Evolutionary conservation across 2,797 vertebrate species (phyloP), one percentile per base, ranked within the genome.

Genomic region (Austrolebias charrua): DNA sequence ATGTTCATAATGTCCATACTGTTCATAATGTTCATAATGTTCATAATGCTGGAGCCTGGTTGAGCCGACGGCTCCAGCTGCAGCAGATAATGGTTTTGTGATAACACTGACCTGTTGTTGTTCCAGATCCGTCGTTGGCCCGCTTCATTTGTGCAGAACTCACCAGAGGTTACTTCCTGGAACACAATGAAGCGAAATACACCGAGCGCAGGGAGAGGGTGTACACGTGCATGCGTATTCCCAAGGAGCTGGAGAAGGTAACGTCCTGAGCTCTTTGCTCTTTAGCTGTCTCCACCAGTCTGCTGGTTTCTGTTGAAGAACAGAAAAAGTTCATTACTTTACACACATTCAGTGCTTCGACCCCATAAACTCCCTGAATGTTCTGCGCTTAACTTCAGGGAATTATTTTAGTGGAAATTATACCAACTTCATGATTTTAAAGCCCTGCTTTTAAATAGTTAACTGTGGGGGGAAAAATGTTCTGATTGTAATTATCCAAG

Each of bases 171-270:
- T 99, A 99, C 91, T 97, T 98, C 91, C 95, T 98, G 81, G 97
- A 99, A 80, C 96, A 97, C 91, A 96, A 99, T 83, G 97, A 98
- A 85, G 97, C 97, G 73, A 98, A 98, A 86, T 99, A 97, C 84
- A 98, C 93, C 0, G 97, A 99, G 86, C 91, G 96, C 73, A 91
- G 97, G 73, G 95, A 99, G 84, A 89, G 93, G 71, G 96, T 99
- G 3, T 99, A 99, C 90, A 98, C 96, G 0, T 99, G 95, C 88
- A 92, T 99, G 95, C 92, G 96, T 62, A 97, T 99, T 89, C 98
- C 98, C 49, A 94, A 95, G 90, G 98, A 99, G 81, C 82, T 99
- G 89, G 97, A 99, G 87, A 97, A 98, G 96, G 98, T 99, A 89
- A 15, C 0, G 14, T 2, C 42, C 58, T 31, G 19, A 63, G 50